Conservation (phyloP, 2,888 invertebrate genomes). For the Heteromyza rotundicornis region DNA sequence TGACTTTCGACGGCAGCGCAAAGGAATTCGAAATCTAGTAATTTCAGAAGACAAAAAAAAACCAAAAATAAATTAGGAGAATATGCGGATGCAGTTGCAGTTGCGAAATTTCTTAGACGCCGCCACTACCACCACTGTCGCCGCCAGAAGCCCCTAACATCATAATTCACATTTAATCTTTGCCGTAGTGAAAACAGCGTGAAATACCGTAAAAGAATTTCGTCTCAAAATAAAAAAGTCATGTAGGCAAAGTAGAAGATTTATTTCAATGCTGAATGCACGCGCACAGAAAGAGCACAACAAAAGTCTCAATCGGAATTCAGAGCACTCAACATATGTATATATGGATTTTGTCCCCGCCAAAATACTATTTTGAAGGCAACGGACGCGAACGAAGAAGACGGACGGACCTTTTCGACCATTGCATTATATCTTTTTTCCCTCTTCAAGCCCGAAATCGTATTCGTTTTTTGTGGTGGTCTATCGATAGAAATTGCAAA, state of each 20-base stretch:
- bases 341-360: not conserved
- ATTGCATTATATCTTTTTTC: no score
- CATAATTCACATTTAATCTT: not conserved
- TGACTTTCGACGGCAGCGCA: no score
- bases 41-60: no score
- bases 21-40: no score
- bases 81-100: conserved; percentile 16
- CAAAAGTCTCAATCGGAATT: conserved; percentile 19
- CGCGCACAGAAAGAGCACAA: not conserved
- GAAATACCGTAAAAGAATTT: not conserved
- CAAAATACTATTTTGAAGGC: no score
- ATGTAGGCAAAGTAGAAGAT: not conserved
- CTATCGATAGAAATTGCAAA: conserved; percentile 9
- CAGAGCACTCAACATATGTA: conserved; percentile 6
- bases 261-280: not conserved
- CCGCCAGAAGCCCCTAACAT: not conserved
- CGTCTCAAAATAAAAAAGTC: not conserved
- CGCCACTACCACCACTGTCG: no score
- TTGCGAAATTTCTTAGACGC: conserved; percentile 10
- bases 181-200: not conserved
- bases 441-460: no score
- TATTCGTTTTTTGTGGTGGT: no score
- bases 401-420: no score
- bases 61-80: no score
- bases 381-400: no score